phyloP scores from a whole-genome alignment of 2,888 invertebrate genomes.

The Ochropacha duplaris region DNA sequence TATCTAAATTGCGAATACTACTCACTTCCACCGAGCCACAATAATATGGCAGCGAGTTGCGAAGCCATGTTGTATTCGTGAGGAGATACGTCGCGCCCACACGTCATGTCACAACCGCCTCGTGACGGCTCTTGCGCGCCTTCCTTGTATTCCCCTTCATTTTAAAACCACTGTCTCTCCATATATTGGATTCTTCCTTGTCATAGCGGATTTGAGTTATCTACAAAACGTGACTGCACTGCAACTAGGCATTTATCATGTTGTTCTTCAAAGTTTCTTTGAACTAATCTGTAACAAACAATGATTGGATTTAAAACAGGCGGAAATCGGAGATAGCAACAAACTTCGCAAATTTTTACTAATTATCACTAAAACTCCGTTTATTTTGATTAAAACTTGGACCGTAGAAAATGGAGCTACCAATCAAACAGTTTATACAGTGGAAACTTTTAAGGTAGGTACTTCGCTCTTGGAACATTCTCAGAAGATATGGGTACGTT shows the following conservation, averaged over 20 bases:
- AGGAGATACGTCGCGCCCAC: constrained; percentile 38
- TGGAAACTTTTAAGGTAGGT: constrained; percentile 33
- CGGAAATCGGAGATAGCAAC: constrained; percentile 13
- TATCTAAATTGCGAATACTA: constrained; percentile 11
- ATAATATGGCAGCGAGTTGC: constrained; percentile 62
- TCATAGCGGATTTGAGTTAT: constrained; percentile 46
- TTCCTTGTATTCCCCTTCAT: constrained; percentile 57
- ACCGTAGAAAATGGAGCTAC: constrained; percentile 29
- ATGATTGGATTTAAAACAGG: constrained; percentile 18
- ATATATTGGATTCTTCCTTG: constrained; percentile 46
- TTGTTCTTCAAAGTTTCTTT: constrained; percentile 43
- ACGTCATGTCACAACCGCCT: constrained; percentile 64
- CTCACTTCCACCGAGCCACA: constrained; percentile 78
- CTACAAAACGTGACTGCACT: constrained; percentile 25
- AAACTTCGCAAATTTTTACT: constrained; percentile 26
- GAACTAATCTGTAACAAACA: constrained; percentile 58
- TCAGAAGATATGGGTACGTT: constrained; percentile 17
- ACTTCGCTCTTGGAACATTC: constrained; percentile 34
- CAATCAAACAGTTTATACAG: constrained; percentile 38
- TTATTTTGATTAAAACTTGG: constrained; percentile 41
- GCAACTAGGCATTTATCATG: constrained; percentile 35
- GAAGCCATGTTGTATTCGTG: constrained; percentile 62
- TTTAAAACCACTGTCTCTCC: constrained; percentile 48
- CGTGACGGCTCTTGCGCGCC: constrained; percentile 48
- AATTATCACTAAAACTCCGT: constrained; percentile 23